Evolutionary conservation across 2,888 invertebrate genomes (phyloP), one percentile per base, ranked within the genome.

Genomic region (Acanthosepion lycidas): DNA sequence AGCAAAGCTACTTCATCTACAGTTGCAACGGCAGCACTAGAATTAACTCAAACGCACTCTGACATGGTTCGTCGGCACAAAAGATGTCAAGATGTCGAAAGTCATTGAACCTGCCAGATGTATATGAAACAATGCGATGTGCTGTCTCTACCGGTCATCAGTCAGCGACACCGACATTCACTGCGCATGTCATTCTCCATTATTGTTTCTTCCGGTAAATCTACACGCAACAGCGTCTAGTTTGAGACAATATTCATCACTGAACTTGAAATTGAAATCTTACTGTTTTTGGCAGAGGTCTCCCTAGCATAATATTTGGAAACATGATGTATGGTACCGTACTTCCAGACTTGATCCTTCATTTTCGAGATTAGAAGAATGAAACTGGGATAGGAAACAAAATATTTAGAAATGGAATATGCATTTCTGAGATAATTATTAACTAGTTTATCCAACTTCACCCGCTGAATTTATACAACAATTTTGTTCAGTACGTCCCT

Each of bases 81-180:
- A n/a, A 33, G 78, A 78, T 78, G 78, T 78, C 78, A 78, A 78
- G 12, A 78, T 78, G 78, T 78, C 33, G 78, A 78, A 78, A n/a
- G 78, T 78, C 78, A 78, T 33, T 78, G 78, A 78, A 78, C 78
- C n/a, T 33, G 8, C 5, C n/a, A 6, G 2, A n/a, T n/a, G 18
- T 33, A 78, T 33, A 33, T 33, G 78, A 78, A 78, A 78, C n/a
- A n/a, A n/a, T 33, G n/a, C 9, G n/a, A 78, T 78, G n/a, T 5
- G n/a, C 78, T n/a, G 78, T 78, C 78, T 78, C 78, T 78, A 78
- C 12, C n/a, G 78, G 78, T 78, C 78, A 78, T 78, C 78, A 78
- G 78, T 78, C 78, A 78, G n/a, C 5, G n/a, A 78, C 78, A 78
- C 78, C 78, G 78, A 33, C 15, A 18, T 78, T 78, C 78, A 78